Evolutionary conservation across 1,140 invertebrate genomes (phyloP).

Genomic region (Hypothenemus hampei): DNA sequence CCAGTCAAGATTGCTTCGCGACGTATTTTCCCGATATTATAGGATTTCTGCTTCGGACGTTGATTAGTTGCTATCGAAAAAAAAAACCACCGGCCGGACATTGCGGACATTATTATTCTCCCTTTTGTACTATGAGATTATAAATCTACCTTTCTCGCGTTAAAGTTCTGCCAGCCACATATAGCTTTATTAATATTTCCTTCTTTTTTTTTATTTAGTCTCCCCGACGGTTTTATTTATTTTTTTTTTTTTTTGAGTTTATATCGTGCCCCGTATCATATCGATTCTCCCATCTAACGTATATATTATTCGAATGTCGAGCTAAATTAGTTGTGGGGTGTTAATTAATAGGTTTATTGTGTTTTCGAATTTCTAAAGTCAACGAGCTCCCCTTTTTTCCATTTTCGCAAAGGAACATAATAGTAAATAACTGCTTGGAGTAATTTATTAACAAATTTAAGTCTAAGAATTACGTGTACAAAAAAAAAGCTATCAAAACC

Average conservation of each 20-base stretch:
- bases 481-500: no score
- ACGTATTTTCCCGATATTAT: slow-evolving; percentile 19
- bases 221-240: neutral
- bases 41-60: slow-evolving; percentile 18
- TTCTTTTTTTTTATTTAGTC: slow-evolving; percentile 4
- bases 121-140: slow-evolving; percentile 23
- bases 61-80: slow-evolving; percentile 24
- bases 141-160: slow-evolving; percentile 25
- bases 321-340: no score
- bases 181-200: slow-evolving; percentile 24
- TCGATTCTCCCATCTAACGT: no score
- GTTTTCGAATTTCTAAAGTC: no score
- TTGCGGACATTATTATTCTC: slow-evolving; percentile 26
- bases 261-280: slow-evolving; percentile 16
- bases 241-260: slow-evolving; percentile 12
- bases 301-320: no score
- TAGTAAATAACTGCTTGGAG: no score
- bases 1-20: slow-evolving; percentile 20
- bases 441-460: no score
- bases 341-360: no score
- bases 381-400: no score
- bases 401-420: no score
- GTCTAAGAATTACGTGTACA: no score
- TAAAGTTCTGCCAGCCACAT: slow-evolving; percentile 25
- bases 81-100: slow-evolving; percentile 17